Evolutionary conservation across 2,888 invertebrate genomes (phyloP), one percentile per base, ranked within the genome.

Genomic region (Hirudinaria manillensis): DNA sequence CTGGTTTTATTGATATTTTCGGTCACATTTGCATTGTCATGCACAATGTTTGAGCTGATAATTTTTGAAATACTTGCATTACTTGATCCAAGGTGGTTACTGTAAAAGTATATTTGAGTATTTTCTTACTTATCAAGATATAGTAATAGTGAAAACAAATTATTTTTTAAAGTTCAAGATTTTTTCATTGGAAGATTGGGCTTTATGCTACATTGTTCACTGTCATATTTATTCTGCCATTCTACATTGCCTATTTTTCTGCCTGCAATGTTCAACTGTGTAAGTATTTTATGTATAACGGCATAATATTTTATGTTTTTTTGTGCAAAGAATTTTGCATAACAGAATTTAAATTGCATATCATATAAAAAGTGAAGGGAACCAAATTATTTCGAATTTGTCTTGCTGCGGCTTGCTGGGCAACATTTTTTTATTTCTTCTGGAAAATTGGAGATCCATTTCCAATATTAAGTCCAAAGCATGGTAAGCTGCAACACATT

Each of bases 361-460:
- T 38, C 16, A 10, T 10, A 45, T 45, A 16, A 45, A 45, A 45
- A 68, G 68, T 68, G 36, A n/a, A 24, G 4, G 68, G 36, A 34
- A 32, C 68, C 2, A 68, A 68, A 68, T 34, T 68, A n/a, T 72
- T 71, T 13, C 65, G 76, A n/a, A 86, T 92, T 92, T 93, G 87
- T 29, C 86, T 96, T 76, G 93, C 96, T 2, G 86, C 92, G 77
- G 85, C 91, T 72, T 90, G 92, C 0, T 99, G 97, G 93, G 89
- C 94, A 78, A 89, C 92, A 75, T 98, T 95, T 84, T 88, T 99
- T 34, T 94, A 95, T 83, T 90, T 96, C 82, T 96, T 99, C 84
- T 99, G 99, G 99, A 96, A 97, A 87, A 90, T 99, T 77, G 99
- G 99, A 0, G 98, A 99, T 86, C 97, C 98, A 0, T 99, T 99